Percentiles rank a stretch among this genome's conserved stretches.
Evolutionary conservation across 2,113 vertebrate genomes (phyloP).

Genomic region (Brachyistius frenatus): DNA sequence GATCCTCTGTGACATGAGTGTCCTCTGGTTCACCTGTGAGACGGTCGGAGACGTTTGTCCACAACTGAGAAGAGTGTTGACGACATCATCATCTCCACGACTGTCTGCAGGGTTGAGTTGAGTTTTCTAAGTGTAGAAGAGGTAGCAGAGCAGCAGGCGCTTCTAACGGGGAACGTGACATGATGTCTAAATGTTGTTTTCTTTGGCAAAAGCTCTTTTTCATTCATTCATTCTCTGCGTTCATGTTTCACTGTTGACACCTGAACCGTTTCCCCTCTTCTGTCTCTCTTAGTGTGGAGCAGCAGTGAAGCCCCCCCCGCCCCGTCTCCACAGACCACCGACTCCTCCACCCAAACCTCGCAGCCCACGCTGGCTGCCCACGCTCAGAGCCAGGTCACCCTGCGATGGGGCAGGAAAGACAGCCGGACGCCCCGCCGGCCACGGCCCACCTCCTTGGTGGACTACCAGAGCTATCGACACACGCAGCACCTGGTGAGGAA

Average conservation of each 20-base stretch:
- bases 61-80: too few relatives aligned
- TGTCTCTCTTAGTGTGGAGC: slow-evolving; percentile 27
- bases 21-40: too few relatives aligned
- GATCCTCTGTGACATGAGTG: too few relatives aligned
- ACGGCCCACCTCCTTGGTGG: slow-evolving; percentile 86
- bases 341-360: slow-evolving; percentile 75
- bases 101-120: too few relatives aligned
- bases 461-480: slow-evolving; percentile 88
- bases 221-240: too few relatives aligned
- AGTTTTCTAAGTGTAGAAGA: too few relatives aligned
- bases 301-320: slow-evolving; percentile 9
- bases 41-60: too few relatives aligned
- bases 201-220: too few relatives aligned
- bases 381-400: slow-evolving; percentile 74
- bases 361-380: slow-evolving; percentile 38
- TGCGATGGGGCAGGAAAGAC: slow-evolving; percentile 62
- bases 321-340: slow-evolving; percentile 73
- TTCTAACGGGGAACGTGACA: too few relatives aligned
- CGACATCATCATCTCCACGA: too few relatives aligned
- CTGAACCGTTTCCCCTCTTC: neutral
- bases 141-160: too few relatives aligned
- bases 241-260: neutral
- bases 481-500: slow-evolving; percentile 85
- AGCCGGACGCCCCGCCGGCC: slow-evolving; percentile 60
- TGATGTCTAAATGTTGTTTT: too few relatives aligned